These are phyloP conservation scores for Mythimna vitellina DNA, from an alignment of 2,888 invertebrate genomes.

Conservation along the genomic window DNA sequence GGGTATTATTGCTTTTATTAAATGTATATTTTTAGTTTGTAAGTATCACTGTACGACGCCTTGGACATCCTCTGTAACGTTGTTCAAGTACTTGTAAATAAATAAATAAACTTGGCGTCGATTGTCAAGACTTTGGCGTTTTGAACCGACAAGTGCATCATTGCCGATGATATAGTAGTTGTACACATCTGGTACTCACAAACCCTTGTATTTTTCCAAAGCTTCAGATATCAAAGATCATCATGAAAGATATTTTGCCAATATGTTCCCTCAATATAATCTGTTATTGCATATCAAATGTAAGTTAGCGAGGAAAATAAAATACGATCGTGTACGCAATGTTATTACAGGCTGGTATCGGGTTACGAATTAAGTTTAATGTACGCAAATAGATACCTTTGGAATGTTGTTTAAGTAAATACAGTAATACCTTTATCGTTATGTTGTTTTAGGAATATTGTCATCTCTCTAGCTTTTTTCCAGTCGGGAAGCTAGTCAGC, in stretches of 20 bases:
- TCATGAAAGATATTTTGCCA: slow-evolving; percentile 12
- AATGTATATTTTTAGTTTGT: no score
- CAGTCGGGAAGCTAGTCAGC: no score
- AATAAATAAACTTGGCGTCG: no score
- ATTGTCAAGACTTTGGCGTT: no score
- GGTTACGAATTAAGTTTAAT: slow-evolving; percentile 7
- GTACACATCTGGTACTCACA: neutral
- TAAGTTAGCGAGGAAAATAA: slow-evolving; percentile 20
- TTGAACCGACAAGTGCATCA: no score
- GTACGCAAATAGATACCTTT: slow-evolving; percentile 4
- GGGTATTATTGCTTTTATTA: no score
- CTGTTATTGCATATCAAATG: slow-evolving; percentile 41
- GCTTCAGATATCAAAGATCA: slow-evolving; percentile 15
- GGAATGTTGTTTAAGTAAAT: neutral
- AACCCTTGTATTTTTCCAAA: neutral
- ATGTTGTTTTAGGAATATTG: slow-evolving; percentile 6
- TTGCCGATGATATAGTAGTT: no score
- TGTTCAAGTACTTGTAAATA: no score
- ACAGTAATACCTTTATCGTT: neutral
- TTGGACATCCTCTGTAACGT: no score
- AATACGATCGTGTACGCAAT: slow-evolving; percentile 19
- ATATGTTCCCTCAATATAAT: slow-evolving; percentile 39
- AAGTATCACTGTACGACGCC: no score
- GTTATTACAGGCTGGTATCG: slow-evolving; percentile 17
- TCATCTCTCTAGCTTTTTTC: no score